Evolutionary conservation across 2,888 invertebrate species (phyloP), one percentile per base, ranked within the genome.

Genomic region (Oscheius myriophilus): DNA sequence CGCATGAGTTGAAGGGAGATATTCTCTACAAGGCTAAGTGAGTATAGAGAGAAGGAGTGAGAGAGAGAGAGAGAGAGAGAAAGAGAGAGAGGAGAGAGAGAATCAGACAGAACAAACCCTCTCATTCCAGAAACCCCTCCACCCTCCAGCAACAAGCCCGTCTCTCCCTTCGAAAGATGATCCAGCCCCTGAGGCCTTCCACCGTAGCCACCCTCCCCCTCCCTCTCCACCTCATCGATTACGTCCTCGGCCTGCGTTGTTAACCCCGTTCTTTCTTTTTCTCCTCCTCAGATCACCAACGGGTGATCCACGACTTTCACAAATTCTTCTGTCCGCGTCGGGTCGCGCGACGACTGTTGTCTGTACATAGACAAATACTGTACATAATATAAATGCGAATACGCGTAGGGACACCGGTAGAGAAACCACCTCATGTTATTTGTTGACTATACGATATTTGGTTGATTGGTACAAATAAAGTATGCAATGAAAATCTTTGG

Each of bases 71-170:
- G 33, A 33, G 33, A 33, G 33, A 33, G 33, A 33, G 33, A 33
- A 9, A 33, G 33, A 33, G 33, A 33, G 33, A 9, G 67, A 9
- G 33, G 33, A 33, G 33, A 33, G 33, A 33, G 33, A 33, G 33
- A 33, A 9, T 3, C 4, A 33, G 33, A 33, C 4, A 33, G 9
- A 33, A 52, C 70, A 76, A 12, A 76, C 72, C 76, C 77, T 62
- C 25, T 46, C n/a, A 33, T 68, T 82, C 62, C 54, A 82, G 82
- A 43, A 76, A 79, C 43, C 80, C 84, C 3, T 69, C 74, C 23
- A 70, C 67, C 39, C 76, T 84, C 14, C 78, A 76, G 59, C 79
- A 84, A 45, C 55, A 77, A 2, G 71, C 75, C 67, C 79, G 84
- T 43, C 63, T 78, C 18, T 62, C 69, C 51, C 67, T 84, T 43